Base-by-base conservation (phyloP, 2,797 vertebrate genomes). In the Danio jaintianensis region DNA sequence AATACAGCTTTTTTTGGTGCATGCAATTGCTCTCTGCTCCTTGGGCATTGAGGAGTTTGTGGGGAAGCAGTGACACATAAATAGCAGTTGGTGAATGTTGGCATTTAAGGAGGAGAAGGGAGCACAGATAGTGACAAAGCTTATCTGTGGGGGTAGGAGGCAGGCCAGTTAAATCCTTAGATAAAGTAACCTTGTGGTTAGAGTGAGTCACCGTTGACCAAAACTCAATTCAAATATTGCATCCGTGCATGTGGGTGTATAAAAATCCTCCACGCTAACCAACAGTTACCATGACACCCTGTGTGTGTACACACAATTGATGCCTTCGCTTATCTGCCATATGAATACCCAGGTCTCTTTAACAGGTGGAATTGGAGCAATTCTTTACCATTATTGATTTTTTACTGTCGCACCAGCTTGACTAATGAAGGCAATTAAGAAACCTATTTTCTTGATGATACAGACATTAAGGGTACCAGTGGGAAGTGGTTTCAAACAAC, bases 391-490 rank as follows among this genome's bases (percentile, higher is more conserved):
- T 85, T 89, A 86, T 89, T 88, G 86, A 88, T 88, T 87, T 85
- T 85, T 87, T 85, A 80, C 81, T 82, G 84, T 88, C 86, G 64
- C 82, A 75, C 81, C 66, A 81, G 69, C 75, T 85, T 88, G 88
- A 89, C 74, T 88, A 89, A 89, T 89, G 88, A 87, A 80, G 73
- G 76, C 79, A 82, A 89, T 89, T 86, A 86, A 83, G 80, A 76
- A 79, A 67, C 74, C 80, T 85, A 83, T 85, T 87, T 86, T 87
- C 84, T 81, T 85, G 84, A 86, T 86, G 85, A 88, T 87, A 87
- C 85, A 85, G 84, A 86, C 83, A 88, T 89, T 88, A 88, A 86
- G 86, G 83, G 86, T 83, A 81, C 82, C 86, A 67, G 69, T 81
- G 83, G 86, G 88, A 88, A 84, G 84, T 66, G 67, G 72, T 77